Evolutionary conservation across 2,797 vertebrate genomes (phyloP), one percentile per base, ranked within the genome.

Genomic region (Hirundo rustica): DNA sequence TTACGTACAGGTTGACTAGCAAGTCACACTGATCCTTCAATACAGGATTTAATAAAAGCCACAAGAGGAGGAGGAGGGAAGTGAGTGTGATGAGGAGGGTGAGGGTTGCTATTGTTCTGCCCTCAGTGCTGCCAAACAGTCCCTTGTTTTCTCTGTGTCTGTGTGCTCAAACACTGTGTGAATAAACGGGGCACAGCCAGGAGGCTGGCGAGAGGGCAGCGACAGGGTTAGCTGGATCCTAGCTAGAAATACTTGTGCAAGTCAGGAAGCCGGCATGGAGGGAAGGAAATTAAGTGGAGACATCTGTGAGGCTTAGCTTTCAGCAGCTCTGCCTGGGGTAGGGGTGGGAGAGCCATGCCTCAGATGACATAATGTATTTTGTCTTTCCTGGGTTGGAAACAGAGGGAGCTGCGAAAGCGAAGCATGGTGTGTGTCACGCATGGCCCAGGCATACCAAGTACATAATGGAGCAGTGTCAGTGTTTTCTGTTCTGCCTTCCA

Each of bases 271-370:
- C 95, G 50, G 90, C 75, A 62, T 79, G 70, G 80, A 96, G 97
- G 96, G 94, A 97, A 98, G 97, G 94, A 97, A 97, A 97, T 96
- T 97, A 97, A 98, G 97, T 97, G 94, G 95, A 93, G 93, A 87
- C 77, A 92, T 95, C 92, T 97, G 95, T 86, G 91, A 55, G 54
- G 32, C 76, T 94, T 95, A 90, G 94, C 85, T 96, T 87, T 94
- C 91, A 77, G 90, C 88, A 84, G 93, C 83, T 86, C 95, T 92
- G 96, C 95, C 97, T 66, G 71, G 93, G 76, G 85, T 93, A 92
- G 94, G 92, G 88, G 88, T 85, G 65, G 83, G 91, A 96, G 87
- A 93, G 93, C 95, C 94, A 91, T 85, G 88, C 93, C 78, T 77
- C 42, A 77, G 71, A 75, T 96, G 97, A 96, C 95, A 65, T 94